Conservation (phyloP, 2,888 invertebrate species). For the Nematopogon swammerdamellus region DNA sequence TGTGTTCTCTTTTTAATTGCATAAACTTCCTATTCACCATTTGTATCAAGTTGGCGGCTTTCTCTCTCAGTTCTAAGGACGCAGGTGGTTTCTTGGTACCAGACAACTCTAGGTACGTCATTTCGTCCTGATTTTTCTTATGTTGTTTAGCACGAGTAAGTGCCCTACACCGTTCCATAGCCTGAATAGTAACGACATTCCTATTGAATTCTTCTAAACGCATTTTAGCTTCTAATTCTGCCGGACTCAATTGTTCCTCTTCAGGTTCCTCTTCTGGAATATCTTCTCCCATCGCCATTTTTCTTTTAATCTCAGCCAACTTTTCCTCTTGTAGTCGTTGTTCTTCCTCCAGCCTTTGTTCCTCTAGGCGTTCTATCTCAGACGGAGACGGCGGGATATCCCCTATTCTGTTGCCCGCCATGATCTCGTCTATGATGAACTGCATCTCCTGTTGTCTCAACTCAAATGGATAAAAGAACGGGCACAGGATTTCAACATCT, state of each 20-base stretch:
- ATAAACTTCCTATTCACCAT: conserved; percentile 37
- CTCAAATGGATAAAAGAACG: conserved; percentile 61
- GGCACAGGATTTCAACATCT: conserved; percentile 61
- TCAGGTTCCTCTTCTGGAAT: conserved; percentile 19
- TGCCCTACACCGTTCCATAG: conserved; percentile 36
- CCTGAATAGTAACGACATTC: conserved; percentile 30
- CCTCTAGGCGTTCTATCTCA: conserved; percentile 26
- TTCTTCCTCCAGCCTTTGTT: conserved; percentile 26
- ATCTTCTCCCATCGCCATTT: conserved; percentile 26
- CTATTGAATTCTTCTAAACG: conserved; percentile 25
- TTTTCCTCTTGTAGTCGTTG: conserved; percentile 23
- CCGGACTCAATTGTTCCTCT: conserved; percentile 21
- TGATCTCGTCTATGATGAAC: conserved; percentile 40
- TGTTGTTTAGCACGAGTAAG: conserved; percentile 18
- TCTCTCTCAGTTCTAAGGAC: conserved; percentile 19
- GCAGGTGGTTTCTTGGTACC: conserved; percentile 32
- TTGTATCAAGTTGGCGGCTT: conserved; percentile 29
- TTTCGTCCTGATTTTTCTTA: conserved; percentile 28
- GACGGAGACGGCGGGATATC: conserved; percentile 35
- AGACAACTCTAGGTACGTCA: conserved; percentile 34
- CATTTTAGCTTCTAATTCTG: conserved; percentile 24
- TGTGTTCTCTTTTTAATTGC: conserved; percentile 30
- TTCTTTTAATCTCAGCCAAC: conserved; percentile 26
- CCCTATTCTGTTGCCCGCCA: conserved; percentile 36
- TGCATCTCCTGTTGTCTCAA: conserved; percentile 42